A percentile compares a stretch with the other conserved stretches of the same genome.
phyloP scores from a whole-genome alignment of 2,888 invertebrate genomes.

The Capitulum mitella region DNA sequence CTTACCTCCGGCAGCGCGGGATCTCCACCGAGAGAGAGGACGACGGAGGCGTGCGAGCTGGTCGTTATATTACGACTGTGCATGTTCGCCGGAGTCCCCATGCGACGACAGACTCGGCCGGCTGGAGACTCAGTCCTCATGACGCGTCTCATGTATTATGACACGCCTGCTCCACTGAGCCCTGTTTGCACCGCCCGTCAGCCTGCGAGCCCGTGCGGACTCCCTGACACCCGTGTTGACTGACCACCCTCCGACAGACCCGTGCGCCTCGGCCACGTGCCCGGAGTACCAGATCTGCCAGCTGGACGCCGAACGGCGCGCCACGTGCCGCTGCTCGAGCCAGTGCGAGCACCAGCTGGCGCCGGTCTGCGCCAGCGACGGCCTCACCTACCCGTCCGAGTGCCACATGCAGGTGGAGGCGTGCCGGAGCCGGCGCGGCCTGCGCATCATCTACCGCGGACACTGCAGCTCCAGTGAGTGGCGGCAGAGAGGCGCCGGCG shows the following conservation, averaged over 20 bases:
- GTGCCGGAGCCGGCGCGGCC: slow-evolving; percentile 63
- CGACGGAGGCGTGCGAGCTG: too few relatives aligned
- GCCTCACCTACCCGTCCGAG: slow-evolving; percentile 52
- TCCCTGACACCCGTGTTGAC: too few relatives aligned
- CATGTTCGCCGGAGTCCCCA: too few relatives aligned
- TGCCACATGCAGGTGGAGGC: slow-evolving; percentile 71
- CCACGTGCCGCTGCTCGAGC: slow-evolving; percentile 71
- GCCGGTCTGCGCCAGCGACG: slow-evolving; percentile 54
- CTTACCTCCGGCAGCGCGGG: too few relatives aligned
- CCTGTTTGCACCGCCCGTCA: background rate
- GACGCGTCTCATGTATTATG: too few relatives aligned
- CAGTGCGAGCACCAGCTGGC: slow-evolving; percentile 49
- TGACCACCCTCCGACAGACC: slow-evolving; percentile 58
- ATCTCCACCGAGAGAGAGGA: too few relatives aligned
- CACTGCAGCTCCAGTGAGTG: slow-evolving; percentile 58
- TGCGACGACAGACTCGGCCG: too few relatives aligned
- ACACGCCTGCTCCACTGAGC: too few relatives aligned
- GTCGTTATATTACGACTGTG: too few relatives aligned
- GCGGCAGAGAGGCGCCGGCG: background rate
- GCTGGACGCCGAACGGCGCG: slow-evolving; percentile 66
- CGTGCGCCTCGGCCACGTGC: slow-evolving; percentile 70
- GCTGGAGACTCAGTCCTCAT: too few relatives aligned
- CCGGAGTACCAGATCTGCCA: slow-evolving; percentile 72
- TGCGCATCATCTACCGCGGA: slow-evolving; percentile 71
- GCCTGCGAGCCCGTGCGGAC: too few relatives aligned